A percentile compares a stretch with the other conserved stretches of the same genome.
phyloP scores from a whole-genome alignment of 2,113 vertebrate genomes.

The Cebidichthys violaceus region DNA sequence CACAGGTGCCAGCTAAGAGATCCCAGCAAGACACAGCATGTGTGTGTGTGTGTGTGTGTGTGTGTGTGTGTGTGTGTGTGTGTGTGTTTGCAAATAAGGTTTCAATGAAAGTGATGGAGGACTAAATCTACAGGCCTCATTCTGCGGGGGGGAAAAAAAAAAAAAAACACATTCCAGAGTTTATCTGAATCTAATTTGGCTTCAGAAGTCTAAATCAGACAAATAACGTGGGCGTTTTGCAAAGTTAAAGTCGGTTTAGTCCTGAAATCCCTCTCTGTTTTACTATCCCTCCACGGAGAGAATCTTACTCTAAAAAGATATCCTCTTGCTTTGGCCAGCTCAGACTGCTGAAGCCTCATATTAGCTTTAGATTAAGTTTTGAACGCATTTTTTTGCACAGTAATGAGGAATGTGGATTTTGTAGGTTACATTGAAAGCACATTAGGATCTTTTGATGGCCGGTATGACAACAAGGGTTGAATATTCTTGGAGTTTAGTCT shows the following conservation, averaged over 20 bases:
- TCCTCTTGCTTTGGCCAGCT: neutral
- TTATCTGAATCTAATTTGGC: neutral
- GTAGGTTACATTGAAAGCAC: neutral
- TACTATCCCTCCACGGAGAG: neutral
- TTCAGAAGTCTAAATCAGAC: neutral
- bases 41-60: neutral
- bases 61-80: slow-evolving; percentile 10
- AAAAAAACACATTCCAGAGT: slow-evolving; percentile 6
- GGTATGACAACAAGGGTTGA: neutral
- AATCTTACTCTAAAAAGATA: neutral
- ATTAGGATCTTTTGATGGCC: neutral
- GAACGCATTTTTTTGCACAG: neutral
- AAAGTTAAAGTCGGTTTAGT: neutral
- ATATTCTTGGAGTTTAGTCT: too few species aligned
- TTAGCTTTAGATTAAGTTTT: neutral
- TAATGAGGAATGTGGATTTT: neutral
- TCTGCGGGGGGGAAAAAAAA: neutral
- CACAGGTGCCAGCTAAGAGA: neutral
- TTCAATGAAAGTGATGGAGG: neutral
- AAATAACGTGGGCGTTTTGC: neutral
- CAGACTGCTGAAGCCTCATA: neutral
- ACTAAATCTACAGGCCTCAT: neutral
- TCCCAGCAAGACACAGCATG: neutral
- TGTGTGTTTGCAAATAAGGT: neutral
- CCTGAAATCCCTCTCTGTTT: neutral